Evolutionary conservation across 2,113 vertebrate species (phyloP).

Genomic region (Hydropotes inermis): DNA sequence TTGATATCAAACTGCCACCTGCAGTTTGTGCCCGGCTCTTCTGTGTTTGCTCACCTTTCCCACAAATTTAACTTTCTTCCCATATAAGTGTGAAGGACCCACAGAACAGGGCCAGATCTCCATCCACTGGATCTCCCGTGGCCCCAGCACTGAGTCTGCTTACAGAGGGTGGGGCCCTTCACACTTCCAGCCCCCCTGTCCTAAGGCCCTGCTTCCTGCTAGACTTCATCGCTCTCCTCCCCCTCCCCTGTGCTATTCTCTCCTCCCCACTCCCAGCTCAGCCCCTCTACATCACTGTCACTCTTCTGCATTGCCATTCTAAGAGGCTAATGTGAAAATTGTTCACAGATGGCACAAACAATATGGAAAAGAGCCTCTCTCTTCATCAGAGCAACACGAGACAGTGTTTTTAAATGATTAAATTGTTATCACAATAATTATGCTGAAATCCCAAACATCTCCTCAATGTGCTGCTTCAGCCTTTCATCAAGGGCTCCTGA

Average conservation of each 20-base stretch:
- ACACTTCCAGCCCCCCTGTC: not conserved
- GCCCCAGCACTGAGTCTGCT: not conserved
- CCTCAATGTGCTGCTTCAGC: not conserved
- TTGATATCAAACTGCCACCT: not conserved
- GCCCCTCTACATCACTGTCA: not conserved
- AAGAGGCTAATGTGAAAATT: conserved; percentile 54
- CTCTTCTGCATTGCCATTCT: conserved; percentile 6
- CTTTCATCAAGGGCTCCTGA: not conserved
- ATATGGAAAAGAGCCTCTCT: conserved; percentile 74
- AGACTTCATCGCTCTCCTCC: accelerated
- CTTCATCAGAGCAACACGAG: conserved; percentile 63
- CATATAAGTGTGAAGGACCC: not conserved
- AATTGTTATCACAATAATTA: conserved; percentile 41
- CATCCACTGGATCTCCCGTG: not conserved
- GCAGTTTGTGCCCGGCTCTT: not conserved
- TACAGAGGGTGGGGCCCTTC: not conserved
- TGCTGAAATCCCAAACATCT: conserved; percentile 18
- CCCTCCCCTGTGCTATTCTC: not conserved
- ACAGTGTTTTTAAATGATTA: conserved; percentile 68
- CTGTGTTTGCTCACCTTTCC: not conserved
- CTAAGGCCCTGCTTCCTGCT: not conserved
- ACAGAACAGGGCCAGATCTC: not conserved
- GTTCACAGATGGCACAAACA: conserved; percentile 74
- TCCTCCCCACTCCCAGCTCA: not conserved
- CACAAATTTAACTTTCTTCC: not conserved